Percentiles rank a stretch among this genome's conserved stretches.
Evolutionary conservation across 2,113 vertebrate species (phyloP).

Genomic region (Cryptomyrus ogoouensis): DNA sequence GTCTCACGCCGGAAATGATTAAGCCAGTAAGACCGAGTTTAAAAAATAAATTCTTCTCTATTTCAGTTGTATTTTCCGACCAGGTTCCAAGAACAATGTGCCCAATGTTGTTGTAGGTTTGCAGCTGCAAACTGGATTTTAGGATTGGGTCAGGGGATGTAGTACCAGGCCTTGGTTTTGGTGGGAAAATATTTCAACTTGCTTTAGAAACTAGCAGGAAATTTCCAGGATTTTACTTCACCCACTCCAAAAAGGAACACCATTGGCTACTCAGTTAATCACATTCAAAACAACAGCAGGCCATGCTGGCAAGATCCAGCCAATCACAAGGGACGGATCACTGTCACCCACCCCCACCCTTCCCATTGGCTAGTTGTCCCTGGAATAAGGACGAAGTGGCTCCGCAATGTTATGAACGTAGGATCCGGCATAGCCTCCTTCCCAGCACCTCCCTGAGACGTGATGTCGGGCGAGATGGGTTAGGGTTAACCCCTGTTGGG

Average conservation of each 20-base stretch:
- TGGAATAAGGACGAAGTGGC: neutral
- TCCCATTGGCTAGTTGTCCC: neutral
- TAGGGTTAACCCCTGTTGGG: neutral
- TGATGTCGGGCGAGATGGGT: neutral
- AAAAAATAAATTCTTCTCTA: slow-evolving; percentile 5
- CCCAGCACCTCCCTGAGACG: neutral
- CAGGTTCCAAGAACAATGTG: slow-evolving; percentile 13
- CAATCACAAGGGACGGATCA: neutral
- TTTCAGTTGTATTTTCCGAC: slow-evolving; percentile 6
- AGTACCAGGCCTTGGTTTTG: neutral
- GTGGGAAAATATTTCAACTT: slow-evolving; percentile 12
- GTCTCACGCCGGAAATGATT: neutral
- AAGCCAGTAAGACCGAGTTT: slow-evolving; percentile 6
- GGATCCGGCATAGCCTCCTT: neutral
- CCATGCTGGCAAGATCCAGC: slow-evolving; percentile 2
- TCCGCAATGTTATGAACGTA: neutral
- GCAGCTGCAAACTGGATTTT: slow-evolving; percentile 14
- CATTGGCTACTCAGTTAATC: neutral
- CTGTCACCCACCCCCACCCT: neutral
- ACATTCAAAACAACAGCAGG: neutral
- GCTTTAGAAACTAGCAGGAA: neutral
- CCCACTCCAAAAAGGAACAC: neutral
- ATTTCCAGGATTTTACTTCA: neutral
- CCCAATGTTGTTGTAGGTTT: neutral
- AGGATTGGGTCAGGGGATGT: neutral